phyloP scores from a whole-genome alignment of 2,797 vertebrate species.

The Avahi laniger region DNA sequence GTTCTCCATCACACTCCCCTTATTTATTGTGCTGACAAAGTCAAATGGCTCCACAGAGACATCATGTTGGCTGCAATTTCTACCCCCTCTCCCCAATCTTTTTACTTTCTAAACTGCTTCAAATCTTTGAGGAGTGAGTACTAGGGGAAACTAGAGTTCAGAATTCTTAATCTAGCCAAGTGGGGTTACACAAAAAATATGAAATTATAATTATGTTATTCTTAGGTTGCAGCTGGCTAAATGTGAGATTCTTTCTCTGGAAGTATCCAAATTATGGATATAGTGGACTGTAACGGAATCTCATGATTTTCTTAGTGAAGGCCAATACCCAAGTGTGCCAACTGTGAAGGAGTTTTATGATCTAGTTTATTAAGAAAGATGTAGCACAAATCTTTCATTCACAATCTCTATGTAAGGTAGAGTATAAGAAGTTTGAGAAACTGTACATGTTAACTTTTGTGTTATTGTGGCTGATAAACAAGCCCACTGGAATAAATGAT shows the following conservation, averaged over 20 bases:
- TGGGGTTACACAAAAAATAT: neutral
- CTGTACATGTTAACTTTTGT: neutral
- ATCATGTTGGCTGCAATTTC: neutral
- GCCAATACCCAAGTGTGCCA: neutral
- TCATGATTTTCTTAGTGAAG: neutral
- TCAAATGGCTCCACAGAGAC: constrained; percentile 48
- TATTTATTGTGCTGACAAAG: constrained; percentile 46
- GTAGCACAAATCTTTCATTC: neutral
- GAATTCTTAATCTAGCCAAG: constrained; percentile 32
- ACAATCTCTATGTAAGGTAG: neutral
- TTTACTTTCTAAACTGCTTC: constrained; percentile 24
- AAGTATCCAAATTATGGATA: neutral
- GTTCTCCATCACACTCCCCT: neutral
- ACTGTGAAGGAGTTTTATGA: neutral
- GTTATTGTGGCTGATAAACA: neutral
- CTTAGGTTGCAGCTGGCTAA: constrained; percentile 11
- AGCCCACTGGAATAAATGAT: neutral
- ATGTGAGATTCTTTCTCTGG: constrained; percentile 37
- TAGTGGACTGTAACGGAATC: neutral
- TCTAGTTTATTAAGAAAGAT: neutral
- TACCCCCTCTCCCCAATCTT: neutral
- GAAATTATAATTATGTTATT: constrained; percentile 49
- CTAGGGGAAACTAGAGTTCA: constrained; percentile 13
- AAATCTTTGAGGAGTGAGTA: constrained; percentile 29
- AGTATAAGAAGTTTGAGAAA: neutral